Base-by-base conservation (phyloP, 2,888 invertebrate genomes). In the Meghimatium bilineatum region DNA sequence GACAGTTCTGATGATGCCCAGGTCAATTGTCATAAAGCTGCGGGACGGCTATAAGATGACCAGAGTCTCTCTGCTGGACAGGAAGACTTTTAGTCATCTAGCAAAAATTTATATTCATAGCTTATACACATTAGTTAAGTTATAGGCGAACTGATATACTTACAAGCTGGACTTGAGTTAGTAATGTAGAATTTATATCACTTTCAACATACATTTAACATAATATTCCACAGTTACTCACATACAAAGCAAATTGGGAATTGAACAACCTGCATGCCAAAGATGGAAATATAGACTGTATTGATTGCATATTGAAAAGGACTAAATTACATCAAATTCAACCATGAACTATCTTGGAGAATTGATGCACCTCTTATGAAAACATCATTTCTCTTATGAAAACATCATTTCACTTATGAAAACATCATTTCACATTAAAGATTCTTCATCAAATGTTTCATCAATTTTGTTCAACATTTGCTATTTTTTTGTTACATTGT, bases 1-100 rank as follows among this genome's bases (percentile, higher is more conserved):
- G 82, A 32, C 77, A 60, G 81, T 81, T 60, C 49, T 32, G 72
- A 44, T 63, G 81, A 32, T 29, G 36, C n/a, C 32, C 38, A 38
- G 29, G 81, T 74, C 74, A 66, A 52, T 14, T 26, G 49, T 74
- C 63, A 81, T 38, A 74, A 80, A 60, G 81, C 81, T 81, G 81
- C 81, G 29, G 81, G 81, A 71, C 81, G 38, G 81, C 81, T 23
- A 29, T 17, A 26, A 74, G 63, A 63, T 20, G 29, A 63, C 44
- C 49, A 38, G 29, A 14, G 56, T 32, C 26, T 52, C 44, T 49
- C 80, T 80, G 80, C 71, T 71, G 69, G 71, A 69, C 78, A 78
- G 78, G n/a, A n/a, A 29, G 63, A 23, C 17, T 1, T 38, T 67
- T 2, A 23, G 44, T 66, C 17, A 2, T 32, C 38, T 67, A 56